phyloP scores from a whole-genome alignment of 2,113 vertebrate species.

The Cyanoramphus novaezelandiae region DNA sequence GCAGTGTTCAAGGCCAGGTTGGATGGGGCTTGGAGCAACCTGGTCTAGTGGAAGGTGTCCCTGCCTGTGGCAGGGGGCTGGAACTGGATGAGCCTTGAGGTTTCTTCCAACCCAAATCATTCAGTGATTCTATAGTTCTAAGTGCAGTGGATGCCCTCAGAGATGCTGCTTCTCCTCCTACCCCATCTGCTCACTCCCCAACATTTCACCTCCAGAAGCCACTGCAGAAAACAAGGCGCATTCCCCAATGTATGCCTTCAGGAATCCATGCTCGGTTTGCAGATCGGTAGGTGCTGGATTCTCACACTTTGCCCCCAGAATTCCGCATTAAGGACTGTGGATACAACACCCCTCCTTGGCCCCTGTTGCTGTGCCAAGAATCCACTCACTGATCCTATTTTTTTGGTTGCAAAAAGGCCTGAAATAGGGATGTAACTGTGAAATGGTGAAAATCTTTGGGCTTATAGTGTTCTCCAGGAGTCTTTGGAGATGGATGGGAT shows the following conservation, averaged over 20 bases:
- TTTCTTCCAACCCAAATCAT: background rate
- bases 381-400: background rate
- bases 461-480: background rate
- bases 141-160: background rate
- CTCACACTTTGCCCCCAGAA: background rate
- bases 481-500: background rate
- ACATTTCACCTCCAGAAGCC: background rate
- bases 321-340: background rate
- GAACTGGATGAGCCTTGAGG: fast-evolving
- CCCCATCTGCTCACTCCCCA: background rate
- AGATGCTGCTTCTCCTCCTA: background rate
- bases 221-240: background rate
- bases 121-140: background rate
- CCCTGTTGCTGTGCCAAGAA: background rate
- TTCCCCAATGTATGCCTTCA: fast-evolving
- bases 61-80: fast-evolving
- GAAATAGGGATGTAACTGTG: background rate
- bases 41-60: fast-evolving
- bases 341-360: no score
- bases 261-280: background rate
- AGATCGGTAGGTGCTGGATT: background rate
- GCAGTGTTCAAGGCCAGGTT: background rate
- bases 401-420: background rate
- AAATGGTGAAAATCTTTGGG: background rate
- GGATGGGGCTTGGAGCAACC: background rate